Evolutionary conservation across 1,140 invertebrate species (phyloP), one percentile per base, ranked within the genome.

Genomic region (Brachionus sp.): DNA sequence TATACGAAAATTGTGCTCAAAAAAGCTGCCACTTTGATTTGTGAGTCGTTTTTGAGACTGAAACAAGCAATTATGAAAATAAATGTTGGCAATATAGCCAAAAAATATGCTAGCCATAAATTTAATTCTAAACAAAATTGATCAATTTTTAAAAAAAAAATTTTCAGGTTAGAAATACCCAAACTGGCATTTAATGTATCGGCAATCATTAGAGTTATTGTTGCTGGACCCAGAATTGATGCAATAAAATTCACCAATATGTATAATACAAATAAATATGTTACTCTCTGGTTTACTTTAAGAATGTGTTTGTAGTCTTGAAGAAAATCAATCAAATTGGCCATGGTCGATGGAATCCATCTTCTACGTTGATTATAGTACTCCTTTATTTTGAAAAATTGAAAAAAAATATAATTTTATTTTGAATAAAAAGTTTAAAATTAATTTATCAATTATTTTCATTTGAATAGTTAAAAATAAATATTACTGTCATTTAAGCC

Each of bases 271-370:
- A 91, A 92, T 66, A 90, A 90, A 33, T 90, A 88, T 5, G 91
- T 91, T 82, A 92, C 91, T 84, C 91, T 91, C 83, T 92, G 90
- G 85, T 92, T 92, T 62, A 91, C 87, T 83, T 87, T 87, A 19
- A 92, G 87, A 3, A 91, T 91, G 66, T 88, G 88, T 82, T 90
- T 88, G 84, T 90, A 91, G 84, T 91, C 90, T 53, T 87, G 86
- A 3, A 92, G 86, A 7, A 92, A 86, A 86, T 92, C 91, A 86
- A 92, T 88, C 80, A 92, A 92, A 86, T 92, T 92, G 75, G 92
- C 92, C 87, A 92, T 89, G 5, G 91, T 92, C 5, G 91, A 92
- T 1, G 91, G 91, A 80, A 92, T 91, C 91, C 91, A 92, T 35
- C 91, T 87, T 44, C 92, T 86, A n/a, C 91, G 86, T 86, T 92